These are phyloP conservation scores for Nestor notabilis DNA, from an alignment of 2,113 vertebrate genomes.

Conservation along the genomic window DNA sequence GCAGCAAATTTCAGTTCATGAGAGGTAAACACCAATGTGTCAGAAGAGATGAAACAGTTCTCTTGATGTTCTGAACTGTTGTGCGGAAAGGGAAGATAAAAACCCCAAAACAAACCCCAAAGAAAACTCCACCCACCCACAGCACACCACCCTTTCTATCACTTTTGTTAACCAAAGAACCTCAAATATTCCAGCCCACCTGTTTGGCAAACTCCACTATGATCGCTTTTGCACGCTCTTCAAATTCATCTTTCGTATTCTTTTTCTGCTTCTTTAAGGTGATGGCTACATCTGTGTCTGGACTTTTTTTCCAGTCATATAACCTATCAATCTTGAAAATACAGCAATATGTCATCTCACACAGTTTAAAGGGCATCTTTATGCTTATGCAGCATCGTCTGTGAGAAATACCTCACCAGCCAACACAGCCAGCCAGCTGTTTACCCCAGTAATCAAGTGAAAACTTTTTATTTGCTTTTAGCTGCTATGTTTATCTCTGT, in stretches of 20 bases:
- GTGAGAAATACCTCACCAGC: neutral
- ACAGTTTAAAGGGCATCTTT: neutral
- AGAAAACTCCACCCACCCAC: neutral
- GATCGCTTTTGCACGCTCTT: conserved; percentile 89
- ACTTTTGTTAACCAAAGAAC: neutral
- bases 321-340: conserved; percentile 90
- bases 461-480: neutral
- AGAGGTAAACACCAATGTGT: neutral
- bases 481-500: neutral
- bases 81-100: neutral
- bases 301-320: conserved; percentile 98
- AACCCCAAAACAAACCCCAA: neutral
- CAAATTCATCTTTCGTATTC: conserved; percentile 97
- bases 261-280: conserved; percentile 99
- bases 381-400: neutral
- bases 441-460: neutral
- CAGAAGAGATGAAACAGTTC: neutral
- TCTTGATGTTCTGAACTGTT: neutral
- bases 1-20: neutral
- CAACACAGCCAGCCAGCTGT: neutral
- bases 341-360: neutral
- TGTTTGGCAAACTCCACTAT: conserved; percentile 97
- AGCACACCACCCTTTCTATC: neutral
- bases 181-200: conserved; percentile 69
- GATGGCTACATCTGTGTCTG: conserved; percentile 88